A percentile compares a stretch with the other conserved stretches of the same genome.
Evolutionary conservation across 2,113 vertebrate species (phyloP).

Genomic region (Macquaria australasica): DNA sequence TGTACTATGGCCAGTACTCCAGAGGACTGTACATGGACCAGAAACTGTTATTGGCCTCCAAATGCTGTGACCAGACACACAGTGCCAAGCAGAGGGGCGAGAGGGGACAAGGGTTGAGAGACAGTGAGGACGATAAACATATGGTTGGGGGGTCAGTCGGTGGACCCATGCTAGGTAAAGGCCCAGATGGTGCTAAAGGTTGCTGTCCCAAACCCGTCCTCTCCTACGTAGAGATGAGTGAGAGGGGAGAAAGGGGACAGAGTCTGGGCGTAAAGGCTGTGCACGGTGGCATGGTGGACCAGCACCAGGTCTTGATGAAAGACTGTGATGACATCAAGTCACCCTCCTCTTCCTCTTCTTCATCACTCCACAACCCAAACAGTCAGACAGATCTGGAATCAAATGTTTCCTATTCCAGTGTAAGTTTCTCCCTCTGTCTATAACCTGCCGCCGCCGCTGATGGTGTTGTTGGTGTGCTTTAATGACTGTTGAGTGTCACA

Average conservation of each 20-base stretch:
- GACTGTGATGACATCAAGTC: constrained; percentile 97
- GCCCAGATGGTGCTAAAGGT: constrained; percentile 89
- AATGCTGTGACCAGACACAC: constrained; percentile 92
- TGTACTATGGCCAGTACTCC: constrained; percentile 98
- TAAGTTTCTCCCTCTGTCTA: constrained; percentile 87
- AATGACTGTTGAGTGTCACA: constrained; percentile 66
- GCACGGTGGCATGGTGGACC: constrained; percentile 89
- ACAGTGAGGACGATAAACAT: constrained; percentile 90
- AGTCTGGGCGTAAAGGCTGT: constrained; percentile 88
- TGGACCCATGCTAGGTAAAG: constrained; percentile 89
- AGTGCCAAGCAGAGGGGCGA: constrained; percentile 90
- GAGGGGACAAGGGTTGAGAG: constrained; percentile 86
- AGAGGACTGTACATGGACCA: constrained; percentile 98
- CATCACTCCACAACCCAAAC: constrained; percentile 92
- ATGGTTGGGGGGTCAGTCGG: constrained; percentile 76
- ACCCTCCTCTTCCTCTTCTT: constrained; percentile 80
- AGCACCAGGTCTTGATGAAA: constrained; percentile 93
- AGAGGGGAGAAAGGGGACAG: constrained; percentile 86
- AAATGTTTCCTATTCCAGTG: constrained; percentile 97
- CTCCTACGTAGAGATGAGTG: constrained; percentile 91
- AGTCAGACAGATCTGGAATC: constrained; percentile 96
- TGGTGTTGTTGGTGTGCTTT: constrained; percentile 76
- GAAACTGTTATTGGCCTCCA: constrained; percentile 93
- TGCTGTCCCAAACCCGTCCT: constrained; percentile 89
- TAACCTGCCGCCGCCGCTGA: constrained; percentile 73